Evolutionary conservation across 1,140 invertebrate species (phyloP).

Genomic region (Globodera ellingtonae): DNA sequence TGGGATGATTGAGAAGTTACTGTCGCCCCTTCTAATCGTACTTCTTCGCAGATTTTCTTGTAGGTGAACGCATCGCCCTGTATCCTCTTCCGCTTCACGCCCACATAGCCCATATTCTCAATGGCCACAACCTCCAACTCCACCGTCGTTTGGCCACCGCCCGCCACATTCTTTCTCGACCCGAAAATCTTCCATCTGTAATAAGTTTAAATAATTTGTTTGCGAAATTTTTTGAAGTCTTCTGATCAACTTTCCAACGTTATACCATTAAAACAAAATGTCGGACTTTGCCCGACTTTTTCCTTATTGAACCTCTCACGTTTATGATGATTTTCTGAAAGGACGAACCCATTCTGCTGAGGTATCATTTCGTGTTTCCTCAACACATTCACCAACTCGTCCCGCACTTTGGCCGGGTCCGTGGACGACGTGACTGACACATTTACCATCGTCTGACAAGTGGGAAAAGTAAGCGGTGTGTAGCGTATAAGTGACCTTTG

Average conservation of each 20-base stretch:
- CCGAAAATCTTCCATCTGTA: slow-evolving; percentile 53
- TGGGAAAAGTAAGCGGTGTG: background rate
- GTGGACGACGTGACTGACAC: slow-evolving; percentile 54
- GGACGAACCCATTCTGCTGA: slow-evolving; percentile 36
- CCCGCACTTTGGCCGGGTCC: slow-evolving; percentile 45
- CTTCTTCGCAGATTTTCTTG: slow-evolving; percentile 81
- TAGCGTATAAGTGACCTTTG: slow-evolving; percentile 17
- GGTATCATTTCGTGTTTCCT: slow-evolving; percentile 37
- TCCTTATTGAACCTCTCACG: background rate
- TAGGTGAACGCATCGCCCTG: slow-evolving; percentile 84
- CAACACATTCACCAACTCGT: slow-evolving; percentile 45
- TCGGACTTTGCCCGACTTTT: background rate
- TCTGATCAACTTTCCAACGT: too few species aligned
- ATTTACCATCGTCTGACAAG: slow-evolving; percentile 46
- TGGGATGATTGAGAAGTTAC: background rate
- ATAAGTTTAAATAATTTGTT: background rate
- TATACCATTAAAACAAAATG: slow-evolving; percentile 16
- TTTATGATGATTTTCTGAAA: too few species aligned
- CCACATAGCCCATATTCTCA: slow-evolving; percentile 69
- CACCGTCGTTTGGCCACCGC: slow-evolving; percentile 71
- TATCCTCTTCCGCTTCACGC: slow-evolving; percentile 77
- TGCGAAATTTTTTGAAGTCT: too few species aligned
- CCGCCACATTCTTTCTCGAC: slow-evolving; percentile 29
- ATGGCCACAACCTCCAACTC: slow-evolving; percentile 79
- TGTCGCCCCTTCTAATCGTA: background rate